These are phyloP conservation scores for Elaphurus davidianus DNA, from an alignment of 2,113 vertebrate species.

Conservation along the genomic window DNA sequence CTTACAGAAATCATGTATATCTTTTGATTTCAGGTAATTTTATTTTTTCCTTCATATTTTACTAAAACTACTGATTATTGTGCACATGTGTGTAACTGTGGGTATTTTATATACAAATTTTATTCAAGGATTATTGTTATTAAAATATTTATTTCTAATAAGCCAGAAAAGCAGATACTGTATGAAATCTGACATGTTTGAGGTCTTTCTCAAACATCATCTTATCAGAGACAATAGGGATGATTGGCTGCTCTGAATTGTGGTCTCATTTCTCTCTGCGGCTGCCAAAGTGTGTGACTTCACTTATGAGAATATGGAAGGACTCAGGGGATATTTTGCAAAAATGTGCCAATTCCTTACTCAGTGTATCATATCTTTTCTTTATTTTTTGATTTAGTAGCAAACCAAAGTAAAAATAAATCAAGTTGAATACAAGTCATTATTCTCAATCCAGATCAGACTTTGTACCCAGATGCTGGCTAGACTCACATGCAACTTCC, in stretches of 20 bases:
- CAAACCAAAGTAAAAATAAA: neutral
- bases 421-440: neutral
- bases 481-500: neutral
- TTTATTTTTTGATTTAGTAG: neutral
- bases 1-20: neutral
- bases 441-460: neutral
- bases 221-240: neutral
- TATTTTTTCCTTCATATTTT: neutral
- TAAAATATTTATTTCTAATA: neutral
- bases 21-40: neutral
- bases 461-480: neutral
- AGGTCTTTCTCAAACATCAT: neutral
- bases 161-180: neutral
- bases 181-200: neutral
- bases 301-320: neutral
- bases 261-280: neutral
- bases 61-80: neutral
- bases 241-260: neutral
- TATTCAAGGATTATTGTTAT: neutral
- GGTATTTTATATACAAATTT: neutral
- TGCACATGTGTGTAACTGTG: neutral
- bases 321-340: neutral
- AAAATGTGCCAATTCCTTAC: neutral
- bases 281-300: neutral
- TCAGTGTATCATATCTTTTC: neutral